Evolutionary conservation across 2,888 invertebrate genomes (phyloP), one percentile per base, ranked within the genome.

Genomic region (Stenodema calcarata): DNA sequence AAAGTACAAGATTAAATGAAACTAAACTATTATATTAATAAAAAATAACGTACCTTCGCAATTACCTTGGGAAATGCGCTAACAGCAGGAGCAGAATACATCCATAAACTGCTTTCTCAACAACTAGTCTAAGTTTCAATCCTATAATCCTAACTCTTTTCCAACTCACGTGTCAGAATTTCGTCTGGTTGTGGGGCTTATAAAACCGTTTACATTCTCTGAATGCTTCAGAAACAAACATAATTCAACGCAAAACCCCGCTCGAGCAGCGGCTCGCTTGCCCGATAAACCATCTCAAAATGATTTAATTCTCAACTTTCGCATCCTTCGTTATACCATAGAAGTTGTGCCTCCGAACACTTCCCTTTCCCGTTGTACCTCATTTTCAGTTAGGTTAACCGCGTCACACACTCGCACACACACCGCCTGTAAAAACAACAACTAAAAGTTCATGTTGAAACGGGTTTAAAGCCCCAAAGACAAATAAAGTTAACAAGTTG

Each of bases 401-500:
- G 70, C 70, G 14, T 70, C 41, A n/a, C 73, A 73, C 70, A 28
- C 70, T 54, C 18, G 18, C 54, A 18, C 1, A 54, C 23, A 18
- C 23, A 47, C 23, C 62, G 18, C 27, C 23, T 7, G 62, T 62
- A 62, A 62, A 62, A 62, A 62, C 62, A 62, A 62, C 62, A 62
- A 50, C 50, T 50, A n/a, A 44, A 54, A 62, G 62, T 62, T 62
- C 7, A 11, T 9, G 62, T 18, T 27, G 62, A 62, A 62, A 62
- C 62, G 62, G 23, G 62, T 62, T 62, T 47, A 4, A 62, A 62
- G 23, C 62, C 18, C 62, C 6, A 44, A 78, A 78, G 78, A 78
- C 78, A 78, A 78, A 78, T 78, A 78, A 78, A 78, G 78, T 78
- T 78, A 78, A 78, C 78, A 78, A 78, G 78, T 62, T 62, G 23